phyloP scores from a whole-genome alignment of 2,113 vertebrate species.

The Rhynchomys soricoides region DNA sequence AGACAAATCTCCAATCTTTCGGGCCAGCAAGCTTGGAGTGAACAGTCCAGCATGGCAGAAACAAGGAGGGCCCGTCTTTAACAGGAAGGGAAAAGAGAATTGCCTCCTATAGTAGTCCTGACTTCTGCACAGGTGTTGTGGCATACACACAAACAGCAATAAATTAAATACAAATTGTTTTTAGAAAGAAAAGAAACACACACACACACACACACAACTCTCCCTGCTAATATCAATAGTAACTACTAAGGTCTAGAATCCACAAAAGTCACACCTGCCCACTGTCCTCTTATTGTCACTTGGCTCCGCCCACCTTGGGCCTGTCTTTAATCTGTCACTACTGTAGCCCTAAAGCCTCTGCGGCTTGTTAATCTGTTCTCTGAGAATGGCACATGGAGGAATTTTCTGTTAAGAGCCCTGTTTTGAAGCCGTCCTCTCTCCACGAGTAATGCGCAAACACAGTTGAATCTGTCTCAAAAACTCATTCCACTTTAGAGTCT shows the following conservation, averaged over 20 bases:
- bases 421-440: not conserved
- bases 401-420: not conserved
- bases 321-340: not conserved
- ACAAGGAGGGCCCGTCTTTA: not conserved
- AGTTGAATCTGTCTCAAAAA: not conserved
- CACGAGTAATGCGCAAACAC: not conserved
- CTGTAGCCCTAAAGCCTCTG: not conserved
- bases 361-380: not conserved
- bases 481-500: not conserved
- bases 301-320: not conserved
- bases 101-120: not conserved
- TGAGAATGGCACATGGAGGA: not conserved
- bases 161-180: not conserved
- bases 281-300: not conserved
- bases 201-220: not conserved
- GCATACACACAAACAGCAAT: not conserved
- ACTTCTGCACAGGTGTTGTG: not conserved
- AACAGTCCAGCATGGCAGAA: too few relatives aligned
- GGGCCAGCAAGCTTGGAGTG: too few relatives aligned
- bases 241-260: not conserved
- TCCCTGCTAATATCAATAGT: not conserved
- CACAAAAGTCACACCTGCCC: not conserved
- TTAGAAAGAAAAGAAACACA: not conserved
- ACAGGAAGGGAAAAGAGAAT: not conserved
- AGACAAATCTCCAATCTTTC: not conserved